These are phyloP conservation scores for Burhinus bistriatus DNA, from an alignment of 2,113 vertebrate species.

Conservation along the genomic window DNA sequence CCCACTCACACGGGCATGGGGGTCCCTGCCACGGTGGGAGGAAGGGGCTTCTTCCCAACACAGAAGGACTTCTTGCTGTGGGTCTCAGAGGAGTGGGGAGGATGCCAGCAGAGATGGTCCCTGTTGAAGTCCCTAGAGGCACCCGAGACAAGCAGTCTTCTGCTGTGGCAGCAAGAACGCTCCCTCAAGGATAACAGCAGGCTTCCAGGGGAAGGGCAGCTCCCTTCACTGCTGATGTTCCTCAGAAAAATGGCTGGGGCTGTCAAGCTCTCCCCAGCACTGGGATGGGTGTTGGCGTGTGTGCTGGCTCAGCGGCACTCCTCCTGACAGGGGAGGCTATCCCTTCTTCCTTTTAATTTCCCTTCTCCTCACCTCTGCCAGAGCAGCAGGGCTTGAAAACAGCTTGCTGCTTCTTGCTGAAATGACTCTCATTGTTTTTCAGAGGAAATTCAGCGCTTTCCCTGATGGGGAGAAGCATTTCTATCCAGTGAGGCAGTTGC, in stretches of 20 bases:
- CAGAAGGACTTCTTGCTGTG: not conserved
- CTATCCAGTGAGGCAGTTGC: not conserved
- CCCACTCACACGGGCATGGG: fast-evolving
- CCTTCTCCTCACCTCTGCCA: not conserved
- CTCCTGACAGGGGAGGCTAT: not conserved
- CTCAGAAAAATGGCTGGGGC: not conserved
- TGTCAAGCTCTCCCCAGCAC: not conserved
- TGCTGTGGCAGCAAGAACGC: not conserved
- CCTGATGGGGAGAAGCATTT: not conserved
- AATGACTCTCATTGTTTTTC: not conserved
- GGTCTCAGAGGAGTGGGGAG: not conserved
- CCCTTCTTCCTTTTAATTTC: not conserved
- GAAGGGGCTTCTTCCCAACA: not conserved
- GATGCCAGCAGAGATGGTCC: not conserved
- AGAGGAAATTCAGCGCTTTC: not conserved
- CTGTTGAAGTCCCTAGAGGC: not conserved
- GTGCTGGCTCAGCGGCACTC: not conserved
- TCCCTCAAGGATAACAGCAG: not conserved
- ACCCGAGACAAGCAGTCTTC: not conserved
- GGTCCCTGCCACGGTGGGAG: not conserved
- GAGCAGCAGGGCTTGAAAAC: not conserved
- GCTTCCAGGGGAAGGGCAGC: not conserved
- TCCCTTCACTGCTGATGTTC: not conserved
- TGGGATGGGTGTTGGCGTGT: not conserved
- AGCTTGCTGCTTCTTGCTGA: not conserved